Evolutionary conservation across 2,113 vertebrate species (phyloP).

Genomic region (Brachypodius melanocephalos): DNA sequence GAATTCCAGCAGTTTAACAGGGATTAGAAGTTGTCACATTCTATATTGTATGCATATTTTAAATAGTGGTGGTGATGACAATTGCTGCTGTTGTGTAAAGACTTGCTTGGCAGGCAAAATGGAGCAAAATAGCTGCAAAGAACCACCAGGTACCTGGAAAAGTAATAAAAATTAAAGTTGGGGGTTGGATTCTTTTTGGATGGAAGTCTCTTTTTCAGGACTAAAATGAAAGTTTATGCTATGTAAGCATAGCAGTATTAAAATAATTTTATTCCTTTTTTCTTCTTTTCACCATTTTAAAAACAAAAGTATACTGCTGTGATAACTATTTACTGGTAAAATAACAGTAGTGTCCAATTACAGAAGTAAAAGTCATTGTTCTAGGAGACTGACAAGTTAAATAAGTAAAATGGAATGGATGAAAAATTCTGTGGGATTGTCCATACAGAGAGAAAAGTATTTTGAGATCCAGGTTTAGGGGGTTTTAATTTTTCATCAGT

Average conservation of each 20-base stretch:
- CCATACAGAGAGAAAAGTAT: background rate
- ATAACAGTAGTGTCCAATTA: background rate
- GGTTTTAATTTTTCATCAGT: background rate
- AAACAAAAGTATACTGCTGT: background rate
- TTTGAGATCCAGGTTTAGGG: background rate
- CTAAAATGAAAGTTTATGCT: background rate
- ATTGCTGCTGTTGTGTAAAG: background rate
- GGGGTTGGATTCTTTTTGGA: background rate
- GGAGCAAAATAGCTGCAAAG: background rate
- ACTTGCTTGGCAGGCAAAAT: background rate
- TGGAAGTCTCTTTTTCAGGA: background rate
- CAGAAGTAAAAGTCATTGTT: background rate
- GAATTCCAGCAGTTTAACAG: background rate
- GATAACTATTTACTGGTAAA: background rate
- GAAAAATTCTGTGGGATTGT: background rate
- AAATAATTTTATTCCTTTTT: background rate
- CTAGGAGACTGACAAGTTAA: background rate
- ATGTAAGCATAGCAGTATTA: background rate
- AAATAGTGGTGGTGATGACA: background rate
- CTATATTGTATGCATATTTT: background rate
- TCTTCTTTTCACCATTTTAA: background rate
- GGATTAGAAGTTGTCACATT: background rate
- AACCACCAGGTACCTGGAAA: background rate
- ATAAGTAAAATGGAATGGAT: background rate
- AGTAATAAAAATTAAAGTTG: background rate